Base-by-base conservation (phyloP, 2,888 invertebrate genomes). In the Chelonus formosanus region DNA sequence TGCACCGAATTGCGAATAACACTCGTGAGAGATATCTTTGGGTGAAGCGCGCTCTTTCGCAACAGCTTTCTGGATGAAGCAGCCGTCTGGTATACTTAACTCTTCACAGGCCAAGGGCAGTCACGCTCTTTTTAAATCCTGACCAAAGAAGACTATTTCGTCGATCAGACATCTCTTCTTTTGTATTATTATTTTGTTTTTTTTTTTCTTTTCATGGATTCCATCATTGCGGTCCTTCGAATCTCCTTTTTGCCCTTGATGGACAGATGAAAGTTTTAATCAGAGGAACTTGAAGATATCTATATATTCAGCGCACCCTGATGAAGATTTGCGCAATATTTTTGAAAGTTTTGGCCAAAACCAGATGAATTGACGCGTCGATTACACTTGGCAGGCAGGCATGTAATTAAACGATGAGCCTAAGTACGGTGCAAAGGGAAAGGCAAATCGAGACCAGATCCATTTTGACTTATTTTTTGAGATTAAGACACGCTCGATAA, bases 71-170 rank as follows among this genome's bases (percentile, higher is more conserved):
- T 20, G 32, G 43, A 20, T 62, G 31, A 57, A 40, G 48, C 32
- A 35, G 35, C 45, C 67, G 67, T 70, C 50, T 52, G 52, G 52
- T 52, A 52, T 31, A 52, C 52, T 32, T 52, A 52, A 8, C 52
- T 52, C 52, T 32, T 52, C 52, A 7, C 44, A 62, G 70, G 69
- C 71, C 73, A 73, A 73, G 73, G 73, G 73, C 73, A 71, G 65
- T 73, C 68, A 69, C 70, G 66, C 66, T 62, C 53, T 56, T 61
- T 50, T 55, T 10, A 54, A 55, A 54, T 61, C 54, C 60, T 55
- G 31, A 34, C 54, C 40, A 40, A 56, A 10, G 44, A 62, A 50
- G 56, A 61, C 61, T 61, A 61, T 45, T 50, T 50, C 45, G 53
- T 56, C 61, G 56, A 55, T 56, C 47, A 7, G 57, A 31, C 40